A percentile compares a stretch with the other conserved stretches of the same genome.
Evolutionary conservation across 2,888 invertebrate genomes (phyloP).

Genomic region (Harmothoe impar): DNA sequence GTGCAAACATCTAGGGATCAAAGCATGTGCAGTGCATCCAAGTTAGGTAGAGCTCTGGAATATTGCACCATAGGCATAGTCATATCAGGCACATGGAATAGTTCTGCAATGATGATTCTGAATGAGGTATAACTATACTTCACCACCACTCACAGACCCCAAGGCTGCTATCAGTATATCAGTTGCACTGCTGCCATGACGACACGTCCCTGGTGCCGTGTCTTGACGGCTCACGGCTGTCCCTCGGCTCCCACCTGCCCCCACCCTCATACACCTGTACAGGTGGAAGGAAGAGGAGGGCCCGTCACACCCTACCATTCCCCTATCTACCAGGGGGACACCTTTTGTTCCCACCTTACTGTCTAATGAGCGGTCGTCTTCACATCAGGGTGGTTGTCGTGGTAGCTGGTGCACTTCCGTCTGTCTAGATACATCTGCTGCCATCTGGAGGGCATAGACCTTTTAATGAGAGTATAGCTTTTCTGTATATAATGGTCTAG

Average conservation of each 20-base stretch:
- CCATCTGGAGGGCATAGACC: background rate
- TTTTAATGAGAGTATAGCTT: too few species aligned
- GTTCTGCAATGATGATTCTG: too few species aligned
- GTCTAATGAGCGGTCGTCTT: background rate
- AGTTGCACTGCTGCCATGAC: conserved; percentile 8
- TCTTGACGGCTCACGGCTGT: background rate
- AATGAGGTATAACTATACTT: too few species aligned
- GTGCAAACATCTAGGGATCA: too few species aligned
- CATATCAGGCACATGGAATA: too few species aligned
- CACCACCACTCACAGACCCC: background rate
- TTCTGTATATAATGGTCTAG: too few species aligned
- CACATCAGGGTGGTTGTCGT: background rate
- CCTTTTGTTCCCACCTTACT: conserved; percentile 15
- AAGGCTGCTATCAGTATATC: conserved; percentile 10
- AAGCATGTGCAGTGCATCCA: too few species aligned
- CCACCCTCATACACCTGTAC: background rate
- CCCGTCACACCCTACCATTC: background rate
- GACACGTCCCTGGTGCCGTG: background rate
- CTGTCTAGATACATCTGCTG: background rate
- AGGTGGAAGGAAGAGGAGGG: background rate
- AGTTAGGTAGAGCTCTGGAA: too few species aligned
- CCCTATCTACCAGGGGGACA: background rate
- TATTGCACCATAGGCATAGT: too few species aligned
- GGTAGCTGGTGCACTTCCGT: background rate
- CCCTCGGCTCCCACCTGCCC: background rate